Percentiles rank a stretch among this genome's conserved stretches.
Conservation (phyloP, 2,113 vertebrate species). For the Oncorhynchus nerka region DNA sequence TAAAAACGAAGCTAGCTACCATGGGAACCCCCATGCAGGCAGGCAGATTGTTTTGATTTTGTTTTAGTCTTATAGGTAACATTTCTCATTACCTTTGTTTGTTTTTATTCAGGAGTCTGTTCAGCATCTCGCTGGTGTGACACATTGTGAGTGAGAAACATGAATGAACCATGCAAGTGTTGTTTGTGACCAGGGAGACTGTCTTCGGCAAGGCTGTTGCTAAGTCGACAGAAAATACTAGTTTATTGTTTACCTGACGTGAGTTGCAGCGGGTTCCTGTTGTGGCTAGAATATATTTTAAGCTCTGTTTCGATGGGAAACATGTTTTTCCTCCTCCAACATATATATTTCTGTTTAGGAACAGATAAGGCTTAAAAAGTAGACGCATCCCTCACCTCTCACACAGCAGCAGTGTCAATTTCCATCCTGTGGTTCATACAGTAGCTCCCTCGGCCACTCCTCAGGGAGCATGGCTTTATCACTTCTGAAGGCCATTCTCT, state of each 20-base stretch:
- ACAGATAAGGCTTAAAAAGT: background rate
- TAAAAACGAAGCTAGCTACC: constrained; percentile 20
- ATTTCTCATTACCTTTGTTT: background rate
- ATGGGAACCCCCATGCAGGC: constrained; percentile 19
- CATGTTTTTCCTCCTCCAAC: background rate
- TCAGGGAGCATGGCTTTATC: constrained; percentile 57
- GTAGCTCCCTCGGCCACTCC: constrained; percentile 31
- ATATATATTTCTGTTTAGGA: background rate
- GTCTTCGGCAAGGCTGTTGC: background rate
- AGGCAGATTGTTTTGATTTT: constrained; percentile 10
- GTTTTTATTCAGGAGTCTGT: background rate
- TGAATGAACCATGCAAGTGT: background rate
- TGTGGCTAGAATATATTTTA: background rate
- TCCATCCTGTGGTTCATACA: constrained; percentile 56
- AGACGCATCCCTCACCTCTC: constrained; percentile 30
- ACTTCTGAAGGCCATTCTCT: constrained; percentile 63
- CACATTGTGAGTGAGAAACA: background rate
- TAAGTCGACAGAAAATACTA: background rate
- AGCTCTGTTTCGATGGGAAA: background rate
- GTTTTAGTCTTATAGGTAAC: background rate
- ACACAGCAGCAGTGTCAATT: constrained; percentile 47
- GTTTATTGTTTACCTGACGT: background rate
- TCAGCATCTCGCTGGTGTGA: background rate
- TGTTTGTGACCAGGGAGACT: background rate
- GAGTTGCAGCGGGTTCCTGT: background rate